Base-by-base conservation (phyloP, 2,797 vertebrate species). In the Columba guinea region DNA sequence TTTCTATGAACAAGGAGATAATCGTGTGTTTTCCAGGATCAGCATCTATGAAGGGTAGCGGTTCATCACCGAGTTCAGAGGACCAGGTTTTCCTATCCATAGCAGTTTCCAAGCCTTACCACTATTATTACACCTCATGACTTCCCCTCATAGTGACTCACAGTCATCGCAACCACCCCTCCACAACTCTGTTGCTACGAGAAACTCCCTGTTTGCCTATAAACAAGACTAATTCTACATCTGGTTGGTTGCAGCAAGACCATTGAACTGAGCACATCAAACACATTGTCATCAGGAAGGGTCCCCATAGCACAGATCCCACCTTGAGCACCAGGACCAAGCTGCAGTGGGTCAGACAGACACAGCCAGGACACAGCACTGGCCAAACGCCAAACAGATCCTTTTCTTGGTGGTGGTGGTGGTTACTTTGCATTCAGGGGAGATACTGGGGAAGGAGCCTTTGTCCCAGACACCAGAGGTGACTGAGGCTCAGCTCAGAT, bases 131-230 rank as follows among this genome's bases (percentile, higher is more conserved):
- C 26, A 23, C 23, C 34, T 62, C 16, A 20, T 32, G 8, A 13
- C 20, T 56, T 67, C 48, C 8, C 4, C 22, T 77, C 56, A 41
- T 37, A n/a, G 64, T 70, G 44, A 35, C 39, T 30, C 9, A 27
- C 55, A 44, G 46, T 56, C 44, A 60, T 22, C 3, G 3, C 0
- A 0, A 73, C 26, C 34, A 15, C 27, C 13, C 4, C 5, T 68
- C 39, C 71, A 32, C 37, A 11, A 3, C 8, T 34, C 7, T 35
- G 34, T 67, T 83, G 30, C 37, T 64, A 2, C 11, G 8, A 73
- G 26, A 17, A 6, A 9, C 13, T 37, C 30, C 48, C 35, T 22
- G 7, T 10, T 89, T 67, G 56, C 39, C 46, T 37, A 2, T 28
- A 56, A 52, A 37, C 18, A 68, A 22, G 52, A 86, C 11, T 20